phyloP scores from a whole-genome alignment of 2,113 vertebrate species.

The Cyprinodon brontotheroides region DNA sequence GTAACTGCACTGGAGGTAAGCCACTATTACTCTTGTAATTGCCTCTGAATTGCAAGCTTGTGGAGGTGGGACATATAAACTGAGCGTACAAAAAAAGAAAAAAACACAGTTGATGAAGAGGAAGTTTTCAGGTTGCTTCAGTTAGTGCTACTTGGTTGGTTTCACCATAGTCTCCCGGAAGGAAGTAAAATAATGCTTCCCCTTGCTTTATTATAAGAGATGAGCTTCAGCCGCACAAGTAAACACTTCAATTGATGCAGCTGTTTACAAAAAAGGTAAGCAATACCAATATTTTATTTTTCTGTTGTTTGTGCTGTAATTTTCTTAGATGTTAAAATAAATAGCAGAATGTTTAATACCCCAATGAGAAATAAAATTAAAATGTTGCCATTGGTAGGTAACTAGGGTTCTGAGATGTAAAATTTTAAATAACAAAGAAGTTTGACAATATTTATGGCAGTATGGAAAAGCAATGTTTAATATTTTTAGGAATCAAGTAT shows the following conservation, averaged over 20 bases:
- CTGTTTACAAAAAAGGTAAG: constrained; percentile 42
- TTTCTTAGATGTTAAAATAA: background rate
- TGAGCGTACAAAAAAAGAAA: background rate
- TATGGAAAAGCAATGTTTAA: background rate
- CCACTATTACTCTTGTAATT: background rate
- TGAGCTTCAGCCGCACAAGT: background rate
- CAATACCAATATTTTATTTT: background rate
- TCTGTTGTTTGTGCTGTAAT: background rate
- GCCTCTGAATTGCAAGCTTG: background rate
- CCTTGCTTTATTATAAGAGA: constrained; percentile 26
- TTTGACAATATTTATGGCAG: background rate
- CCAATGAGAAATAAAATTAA: too few species aligned
- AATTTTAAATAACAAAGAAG: too few species aligned
- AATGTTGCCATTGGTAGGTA: background rate
- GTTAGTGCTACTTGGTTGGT: constrained; percentile 30
- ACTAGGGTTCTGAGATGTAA: too few species aligned
- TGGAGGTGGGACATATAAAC: background rate
- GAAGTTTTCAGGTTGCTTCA: constrained; percentile 47
- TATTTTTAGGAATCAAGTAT: background rate
- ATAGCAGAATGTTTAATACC: too few species aligned
- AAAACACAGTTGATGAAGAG: background rate
- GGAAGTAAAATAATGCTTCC: constrained; percentile 4
- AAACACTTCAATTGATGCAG: background rate
- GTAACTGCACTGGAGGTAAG: constrained; percentile 33
- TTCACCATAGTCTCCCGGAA: constrained; percentile 22